Base-by-base conservation (phyloP, 2,888 invertebrate species). In the Agrochola litura region DNA sequence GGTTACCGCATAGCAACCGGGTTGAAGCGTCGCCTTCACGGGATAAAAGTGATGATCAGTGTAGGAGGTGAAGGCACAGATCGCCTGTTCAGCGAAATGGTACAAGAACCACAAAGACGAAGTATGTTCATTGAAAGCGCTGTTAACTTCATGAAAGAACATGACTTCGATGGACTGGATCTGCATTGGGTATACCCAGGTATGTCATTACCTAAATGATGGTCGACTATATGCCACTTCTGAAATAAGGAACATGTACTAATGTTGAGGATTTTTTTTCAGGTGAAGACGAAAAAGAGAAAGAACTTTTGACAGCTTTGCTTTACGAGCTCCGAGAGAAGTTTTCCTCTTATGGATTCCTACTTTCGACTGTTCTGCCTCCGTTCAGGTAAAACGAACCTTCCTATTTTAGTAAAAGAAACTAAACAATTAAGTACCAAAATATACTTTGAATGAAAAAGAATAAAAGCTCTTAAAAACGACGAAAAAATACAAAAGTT, bases 111-210 rank as follows among this genome's bases (percentile, higher is more conserved):
- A 6, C 93, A 92, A 30, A 95, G 97, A 61, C 93, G 97, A 52
- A 95, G 96, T 68, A 96, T 96, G 85, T 98, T 98, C 90, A 97
- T 98, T 25, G 95, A 97, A 58, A 98, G 98, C 61, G 97, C 98
- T 0, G 92, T 98, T 0, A 94, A 95, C 64, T 98, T 98, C 89
- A 91, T 98, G 69, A 97, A 97, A 76, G 97, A 97, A 77, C 97
- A 98, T 86, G 97, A 97, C 76, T 98, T 99, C 89, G 98, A 99
- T 91, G 99, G 99, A 0, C 94, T 98, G 19, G 98, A 98, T 90
- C 95, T 99, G 8, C 98, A 98, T 88, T 98, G 98, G 98, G 97
- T 98, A 83, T 98, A 98, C 91, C 98, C 98, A 86, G 97, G 97
- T 96, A 92, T 8, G 69, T 43, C n/a, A 3, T 8, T 41, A 54